These are phyloP conservation scores for Typhlichthys subterraneus DNA, from an alignment of 2,797 vertebrate species.

Conservation along the genomic window DNA sequence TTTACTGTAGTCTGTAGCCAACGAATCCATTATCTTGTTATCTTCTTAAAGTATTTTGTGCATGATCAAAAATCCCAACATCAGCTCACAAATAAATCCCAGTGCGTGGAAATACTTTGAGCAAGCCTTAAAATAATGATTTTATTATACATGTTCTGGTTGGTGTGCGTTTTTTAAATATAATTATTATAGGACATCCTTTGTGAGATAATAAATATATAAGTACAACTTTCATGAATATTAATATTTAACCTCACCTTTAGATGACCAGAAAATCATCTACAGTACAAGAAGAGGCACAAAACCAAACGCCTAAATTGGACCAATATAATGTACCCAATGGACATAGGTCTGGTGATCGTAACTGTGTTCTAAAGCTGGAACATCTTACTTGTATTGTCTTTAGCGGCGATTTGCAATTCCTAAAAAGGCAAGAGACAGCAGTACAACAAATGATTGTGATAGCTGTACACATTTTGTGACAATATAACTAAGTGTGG, in stretches of 20 bases:
- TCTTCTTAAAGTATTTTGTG: too few relatives aligned
- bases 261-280: constrained; percentile 56
- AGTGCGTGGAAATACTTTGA: background rate
- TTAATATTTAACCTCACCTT: constrained; percentile 62
- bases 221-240: constrained; percentile 51
- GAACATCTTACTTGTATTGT: constrained; percentile 45
- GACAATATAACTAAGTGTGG: too few relatives aligned
- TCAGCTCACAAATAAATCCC: constrained; percentile 1
- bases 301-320: constrained; percentile 21
- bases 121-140: constrained; percentile 20
- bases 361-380: constrained; percentile 46
- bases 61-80: too few relatives aligned
- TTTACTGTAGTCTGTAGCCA: too few relatives aligned
- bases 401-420: constrained; percentile 30
- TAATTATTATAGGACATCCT: background rate
- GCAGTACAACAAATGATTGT: background rate
- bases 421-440: constrained; percentile 24
- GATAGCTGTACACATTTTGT: too few relatives aligned
- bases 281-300: constrained; percentile 36
- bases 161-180: constrained; percentile 15
- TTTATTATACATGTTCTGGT: constrained; percentile 36
- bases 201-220: constrained; percentile 40
- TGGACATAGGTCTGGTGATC: constrained; percentile 50
- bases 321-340: constrained; percentile 22
- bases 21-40: too few relatives aligned